Percentiles rank a stretch among this genome's conserved stretches.
Conservation (phyloP, 1,140 invertebrate species). For the Caenorhabditis tropicalis region DNA sequence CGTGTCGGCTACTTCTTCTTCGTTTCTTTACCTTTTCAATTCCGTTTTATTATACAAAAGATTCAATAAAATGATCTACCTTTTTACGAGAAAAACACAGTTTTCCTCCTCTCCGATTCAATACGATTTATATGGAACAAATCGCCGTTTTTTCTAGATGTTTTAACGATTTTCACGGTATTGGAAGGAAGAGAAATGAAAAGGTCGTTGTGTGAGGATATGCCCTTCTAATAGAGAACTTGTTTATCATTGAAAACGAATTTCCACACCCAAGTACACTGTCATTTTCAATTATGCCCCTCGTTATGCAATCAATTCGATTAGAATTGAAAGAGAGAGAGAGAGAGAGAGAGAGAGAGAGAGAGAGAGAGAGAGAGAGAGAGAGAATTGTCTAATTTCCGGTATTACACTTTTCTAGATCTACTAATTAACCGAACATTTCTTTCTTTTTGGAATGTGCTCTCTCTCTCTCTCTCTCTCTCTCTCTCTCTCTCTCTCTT, state of each 20-base stretch:
- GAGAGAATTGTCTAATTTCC: neutral
- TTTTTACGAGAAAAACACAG: neutral
- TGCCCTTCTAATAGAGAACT: no score
- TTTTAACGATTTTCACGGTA: no score
- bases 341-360: no score
- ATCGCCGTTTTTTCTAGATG: no score
- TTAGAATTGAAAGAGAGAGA: neutral
- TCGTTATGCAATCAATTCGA: neutral
- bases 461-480: neutral
- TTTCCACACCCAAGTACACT: no score
- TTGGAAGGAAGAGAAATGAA: no score
- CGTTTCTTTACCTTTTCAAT: neutral
- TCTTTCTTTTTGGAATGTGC: neutral
- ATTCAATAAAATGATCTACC: constrained; percentile 7
- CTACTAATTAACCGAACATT: neutral
- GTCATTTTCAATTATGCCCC: neutral
- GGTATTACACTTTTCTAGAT: constrained; percentile 23
- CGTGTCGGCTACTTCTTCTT: neutral
- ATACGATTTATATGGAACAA: neutral
- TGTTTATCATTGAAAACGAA: no score
- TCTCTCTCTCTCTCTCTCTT: neutral
- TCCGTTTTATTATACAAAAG: neutral
- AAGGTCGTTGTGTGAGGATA: no score
- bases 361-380: no score
- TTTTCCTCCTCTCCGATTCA: no score